Evolutionary conservation across 2,797 vertebrate species (phyloP).

Genomic region (Eulemur coronatus): DNA sequence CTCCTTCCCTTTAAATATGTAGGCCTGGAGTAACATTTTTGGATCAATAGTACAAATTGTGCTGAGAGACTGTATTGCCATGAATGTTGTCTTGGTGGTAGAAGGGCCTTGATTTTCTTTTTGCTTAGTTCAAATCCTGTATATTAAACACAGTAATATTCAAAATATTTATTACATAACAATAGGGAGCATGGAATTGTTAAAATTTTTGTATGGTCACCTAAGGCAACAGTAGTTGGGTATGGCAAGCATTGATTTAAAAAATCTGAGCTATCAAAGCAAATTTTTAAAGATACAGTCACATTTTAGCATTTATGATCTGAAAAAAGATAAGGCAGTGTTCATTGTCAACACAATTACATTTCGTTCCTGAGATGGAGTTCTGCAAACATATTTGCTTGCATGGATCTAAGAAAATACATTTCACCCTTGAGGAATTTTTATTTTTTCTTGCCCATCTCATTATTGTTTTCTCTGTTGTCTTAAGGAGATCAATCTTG

Average conservation of each 20-base stretch:
- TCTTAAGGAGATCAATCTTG: not conserved
- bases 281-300: not conserved
- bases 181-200: not conserved
- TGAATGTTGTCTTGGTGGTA: not conserved
- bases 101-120: not conserved
- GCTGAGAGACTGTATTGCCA: not conserved
- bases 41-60: not conserved
- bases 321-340: not conserved
- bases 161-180: not conserved
- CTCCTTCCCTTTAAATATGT: not conserved
- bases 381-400: constrained; percentile 17
- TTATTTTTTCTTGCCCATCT: not conserved
- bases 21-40: not conserved
- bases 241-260: not conserved
- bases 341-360: not conserved
- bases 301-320: not conserved
- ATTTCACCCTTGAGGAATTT: constrained; percentile 19
- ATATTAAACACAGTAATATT: not conserved
- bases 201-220: not conserved
- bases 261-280: constrained; percentile 39
- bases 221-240: not conserved
- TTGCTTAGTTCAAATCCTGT: not conserved
- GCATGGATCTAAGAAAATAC: constrained; percentile 8
- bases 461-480: not conserved
- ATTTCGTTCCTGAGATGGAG: not conserved